Evolutionary conservation across 2,797 vertebrate genomes (phyloP).

Genomic region (Lateolabrax maculatus): DNA sequence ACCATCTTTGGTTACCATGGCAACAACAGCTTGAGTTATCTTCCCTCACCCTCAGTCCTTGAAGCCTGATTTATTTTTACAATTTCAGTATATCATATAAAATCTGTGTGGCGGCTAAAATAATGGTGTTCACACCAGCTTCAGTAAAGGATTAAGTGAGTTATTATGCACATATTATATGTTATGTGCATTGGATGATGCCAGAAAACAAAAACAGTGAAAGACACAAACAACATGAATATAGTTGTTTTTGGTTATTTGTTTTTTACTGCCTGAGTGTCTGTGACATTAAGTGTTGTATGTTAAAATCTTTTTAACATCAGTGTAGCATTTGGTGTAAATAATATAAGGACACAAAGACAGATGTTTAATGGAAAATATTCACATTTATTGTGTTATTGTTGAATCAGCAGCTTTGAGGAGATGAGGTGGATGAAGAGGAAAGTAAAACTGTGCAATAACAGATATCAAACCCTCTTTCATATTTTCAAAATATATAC

Average conservation of each 20-base stretch:
- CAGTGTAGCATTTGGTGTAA: background rate
- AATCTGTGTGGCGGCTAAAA: background rate
- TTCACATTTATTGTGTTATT: conserved; percentile 59
- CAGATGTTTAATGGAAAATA: conserved; percentile 51
- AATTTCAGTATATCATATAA: background rate
- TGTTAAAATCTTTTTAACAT: background rate
- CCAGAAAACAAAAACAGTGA: background rate
- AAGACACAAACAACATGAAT: background rate
- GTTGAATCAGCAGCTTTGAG: conserved; percentile 40
- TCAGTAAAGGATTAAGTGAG: background rate
- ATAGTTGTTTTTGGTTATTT: background rate
- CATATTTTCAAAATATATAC: conserved; percentile 13
- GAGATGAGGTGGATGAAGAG: conserved; percentile 10
- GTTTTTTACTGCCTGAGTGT: background rate
- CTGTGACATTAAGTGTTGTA: background rate
- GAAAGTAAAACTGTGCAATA: background rate
- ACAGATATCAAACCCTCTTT: conserved; percentile 32
- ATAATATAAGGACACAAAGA: conserved; percentile 28
- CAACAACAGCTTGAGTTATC: conserved; percentile 20
- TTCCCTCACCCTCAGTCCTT: background rate
- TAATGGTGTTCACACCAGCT: background rate
- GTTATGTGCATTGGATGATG: background rate
- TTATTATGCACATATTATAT: background rate
- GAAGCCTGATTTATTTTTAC: conserved; percentile 14
- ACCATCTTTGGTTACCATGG: conserved; percentile 29